Base-by-base conservation (phyloP, 2,797 vertebrate species). In the Sparus aurata region DNA sequence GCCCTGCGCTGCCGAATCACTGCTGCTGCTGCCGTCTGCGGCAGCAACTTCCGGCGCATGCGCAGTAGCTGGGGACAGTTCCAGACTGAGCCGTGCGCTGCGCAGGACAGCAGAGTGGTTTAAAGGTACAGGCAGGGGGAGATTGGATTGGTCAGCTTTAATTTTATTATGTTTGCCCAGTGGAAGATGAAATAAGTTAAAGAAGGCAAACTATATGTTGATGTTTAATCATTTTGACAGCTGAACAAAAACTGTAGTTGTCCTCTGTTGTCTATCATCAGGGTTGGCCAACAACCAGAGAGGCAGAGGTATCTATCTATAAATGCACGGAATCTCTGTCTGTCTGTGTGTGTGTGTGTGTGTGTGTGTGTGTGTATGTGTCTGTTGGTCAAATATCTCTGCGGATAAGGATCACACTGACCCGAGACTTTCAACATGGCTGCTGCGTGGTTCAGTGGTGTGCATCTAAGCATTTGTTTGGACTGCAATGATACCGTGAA, bases 11-110 rank as follows among this genome's bases (percentile, higher is more conserved):
- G 92, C 95, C 95, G 94, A 96, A 96, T 96, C 95, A 95, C 95
- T 95, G 95, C 95, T 94, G 92, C 92, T 94, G 94, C 94, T 94
- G 93, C 95, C 95, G 94, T 95, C 95, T 96, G 95, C 95, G 94
- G 95, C 95, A 95, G 89, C 94, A 90, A 94, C 94, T 95, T 94
- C 91, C 91, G 76, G 93, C 93, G 95, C 95, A 94, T 95, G 95
- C 95, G 95, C 94, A 78, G 30, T 69, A 4, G 3, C 30, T 0
- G 75, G 53, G 38, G 77, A 57, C 74, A 54, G 77, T 77, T 86
- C 84, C 87, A 91, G 89, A 89, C 88, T 46, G 79, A 69, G 77
- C 79, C 22, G 87, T 30, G 79, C 46, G 74, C 79, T 79, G 80
- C 80, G 85, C 90, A 85, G 80, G 69, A 76, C 72, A 27, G 67